Conservation (phyloP, 2,113 vertebrate genomes). For the Mormyrus iriodes region DNA sequence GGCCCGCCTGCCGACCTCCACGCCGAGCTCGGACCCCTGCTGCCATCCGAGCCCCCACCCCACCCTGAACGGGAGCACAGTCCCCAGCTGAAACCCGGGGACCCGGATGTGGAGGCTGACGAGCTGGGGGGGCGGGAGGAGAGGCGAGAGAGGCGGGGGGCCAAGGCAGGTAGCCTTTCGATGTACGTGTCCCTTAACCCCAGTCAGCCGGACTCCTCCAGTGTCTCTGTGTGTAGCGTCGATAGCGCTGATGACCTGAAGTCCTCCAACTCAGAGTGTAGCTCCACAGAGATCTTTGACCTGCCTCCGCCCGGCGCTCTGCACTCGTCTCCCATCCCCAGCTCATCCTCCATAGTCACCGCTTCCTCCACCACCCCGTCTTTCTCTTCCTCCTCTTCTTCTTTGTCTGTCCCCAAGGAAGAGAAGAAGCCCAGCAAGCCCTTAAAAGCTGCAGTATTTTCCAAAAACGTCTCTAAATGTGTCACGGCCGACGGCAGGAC, state of each 20-base stretch:
- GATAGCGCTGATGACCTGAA: conserved; percentile 84
- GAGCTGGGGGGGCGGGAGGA: conserved; percentile 70
- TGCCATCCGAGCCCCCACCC: conserved; percentile 24
- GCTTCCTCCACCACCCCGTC: conserved; percentile 63
- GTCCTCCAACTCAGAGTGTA: conserved; percentile 87
- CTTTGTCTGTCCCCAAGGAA: conserved; percentile 72
- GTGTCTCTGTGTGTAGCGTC: conserved; percentile 77
- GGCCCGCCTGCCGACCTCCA: conserved; percentile 68
- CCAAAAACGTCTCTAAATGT: conserved; percentile 91
- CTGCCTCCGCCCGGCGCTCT: conserved; percentile 79
- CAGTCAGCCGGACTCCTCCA: conserved; percentile 77
- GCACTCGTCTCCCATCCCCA: conserved; percentile 65
- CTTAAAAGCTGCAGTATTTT: conserved; percentile 84
- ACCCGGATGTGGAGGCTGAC: conserved; percentile 57
- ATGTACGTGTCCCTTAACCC: conserved; percentile 81
- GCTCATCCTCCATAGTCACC: conserved; percentile 55
- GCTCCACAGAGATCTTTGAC: conserved; percentile 84
- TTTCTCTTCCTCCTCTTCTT: conserved; percentile 49
- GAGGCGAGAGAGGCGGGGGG: conserved; percentile 69
- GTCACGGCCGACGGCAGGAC: conserved; percentile 85
- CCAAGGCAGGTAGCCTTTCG: conserved; percentile 71
- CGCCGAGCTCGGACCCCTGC: conserved; percentile 32
- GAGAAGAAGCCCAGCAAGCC: conserved; percentile 80
- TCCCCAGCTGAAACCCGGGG: conserved; percentile 60
- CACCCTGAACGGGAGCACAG: background rate